A percentile compares a stretch with the other conserved stretches of the same genome.
These are phyloP conservation scores for Asobara japonica DNA, from an alignment of 1,140 invertebrate species.

Conservation along the genomic window DNA sequence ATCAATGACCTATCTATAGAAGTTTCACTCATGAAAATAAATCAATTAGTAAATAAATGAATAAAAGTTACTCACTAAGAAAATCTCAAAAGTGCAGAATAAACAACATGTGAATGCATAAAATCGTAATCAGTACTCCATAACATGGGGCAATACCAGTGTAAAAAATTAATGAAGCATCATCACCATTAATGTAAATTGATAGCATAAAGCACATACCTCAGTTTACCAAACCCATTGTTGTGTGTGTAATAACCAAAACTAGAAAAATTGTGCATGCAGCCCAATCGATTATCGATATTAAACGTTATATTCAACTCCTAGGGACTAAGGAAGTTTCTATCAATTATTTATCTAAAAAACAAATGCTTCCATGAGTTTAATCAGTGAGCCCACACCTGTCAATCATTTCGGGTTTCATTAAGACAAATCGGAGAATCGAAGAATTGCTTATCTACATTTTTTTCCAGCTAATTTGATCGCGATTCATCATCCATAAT, in stretches of 20 bases:
- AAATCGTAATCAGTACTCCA: neutral
- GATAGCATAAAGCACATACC: neutral
- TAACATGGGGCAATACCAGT: too few species aligned
- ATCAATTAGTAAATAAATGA: too few species aligned
- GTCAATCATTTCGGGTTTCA: neutral
- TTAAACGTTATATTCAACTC: neutral
- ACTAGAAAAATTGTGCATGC: conserved; percentile 22
- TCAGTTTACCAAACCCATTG: neutral
- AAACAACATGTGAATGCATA: neutral
- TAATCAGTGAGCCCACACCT: conserved; percentile 36
- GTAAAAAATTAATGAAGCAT: neutral
- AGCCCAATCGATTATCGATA: conserved; percentile 1
- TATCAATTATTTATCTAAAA: neutral
- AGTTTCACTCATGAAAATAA: too few species aligned
- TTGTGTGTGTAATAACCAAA: neutral
- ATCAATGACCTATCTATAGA: too few species aligned
- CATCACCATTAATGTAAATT: neutral
- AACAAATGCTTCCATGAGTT: conserved; percentile 16
- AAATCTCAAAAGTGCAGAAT: neutral
- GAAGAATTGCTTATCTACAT: neutral
- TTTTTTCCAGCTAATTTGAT: neutral
- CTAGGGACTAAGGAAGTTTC: neutral
- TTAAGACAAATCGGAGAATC: too few species aligned
- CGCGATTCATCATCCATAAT: too few species aligned
- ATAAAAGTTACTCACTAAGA: neutral